These are phyloP conservation scores for Phymanthus crucifer DNA, from an alignment of 92 coral and sea anemone species.

Conservation along the genomic window DNA sequence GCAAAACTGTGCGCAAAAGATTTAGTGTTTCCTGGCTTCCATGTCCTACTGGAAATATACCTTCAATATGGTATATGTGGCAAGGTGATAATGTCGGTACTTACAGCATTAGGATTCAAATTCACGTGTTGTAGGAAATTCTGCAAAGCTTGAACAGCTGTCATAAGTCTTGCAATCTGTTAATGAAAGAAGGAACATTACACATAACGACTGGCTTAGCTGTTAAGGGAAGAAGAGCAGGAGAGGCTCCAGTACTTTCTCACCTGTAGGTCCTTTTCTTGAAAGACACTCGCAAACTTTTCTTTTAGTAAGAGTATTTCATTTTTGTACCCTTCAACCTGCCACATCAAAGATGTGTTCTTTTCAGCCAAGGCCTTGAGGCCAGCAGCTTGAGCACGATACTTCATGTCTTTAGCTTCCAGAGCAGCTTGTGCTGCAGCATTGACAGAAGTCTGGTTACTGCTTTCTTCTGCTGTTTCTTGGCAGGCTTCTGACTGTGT, in stretches of 20 bases:
- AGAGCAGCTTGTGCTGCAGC: conserved; percentile 31
- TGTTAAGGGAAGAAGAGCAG: background rate
- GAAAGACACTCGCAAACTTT: conserved; percentile 54
- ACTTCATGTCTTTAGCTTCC: conserved; percentile 68
- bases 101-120: conserved; percentile 53
- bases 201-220: background rate
- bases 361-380: conserved; percentile 79
- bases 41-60: too few relatives aligned
- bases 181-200: background rate
- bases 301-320: conserved; percentile 61
- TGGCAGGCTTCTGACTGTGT: background rate
- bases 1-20: background rate
- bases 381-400: conserved; percentile 68
- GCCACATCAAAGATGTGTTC: conserved; percentile 77
- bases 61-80: too few relatives aligned
- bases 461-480: background rate
- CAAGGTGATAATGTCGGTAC: too few relatives aligned
- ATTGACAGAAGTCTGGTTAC: background rate
- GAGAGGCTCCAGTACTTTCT: background rate
- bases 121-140: conserved; percentile 54
- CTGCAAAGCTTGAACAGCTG: conserved; percentile 69
- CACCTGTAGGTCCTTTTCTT: conserved; percentile 67
- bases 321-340: conserved; percentile 73
- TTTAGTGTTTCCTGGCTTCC: too few relatives aligned
- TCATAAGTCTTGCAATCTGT: conserved; percentile 66